Evolutionary conservation across 2,113 vertebrate species (phyloP), one percentile per base, ranked within the genome.

Genomic region (Manacus vitellinus): DNA sequence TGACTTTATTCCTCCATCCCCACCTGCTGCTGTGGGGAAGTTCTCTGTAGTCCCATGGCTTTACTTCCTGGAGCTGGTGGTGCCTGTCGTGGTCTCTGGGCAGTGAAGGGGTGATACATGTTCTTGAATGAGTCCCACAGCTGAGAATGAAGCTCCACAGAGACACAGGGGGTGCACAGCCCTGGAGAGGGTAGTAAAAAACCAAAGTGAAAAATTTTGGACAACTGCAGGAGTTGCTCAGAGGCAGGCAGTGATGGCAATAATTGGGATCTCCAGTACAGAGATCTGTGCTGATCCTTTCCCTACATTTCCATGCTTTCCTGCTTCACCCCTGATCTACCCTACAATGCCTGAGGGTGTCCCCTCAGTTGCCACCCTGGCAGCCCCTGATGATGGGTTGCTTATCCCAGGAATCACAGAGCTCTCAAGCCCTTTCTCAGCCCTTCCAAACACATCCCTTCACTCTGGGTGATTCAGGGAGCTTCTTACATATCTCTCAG

Each of bases 401-500:
- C 90, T 81, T 80, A 94, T 94, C 77, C 94, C 70, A 33, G 11
- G 24, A 95, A 76, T 94, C 94, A 92, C 65, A 76, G 74, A 78
- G 56, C 87, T 94, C 80, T 94, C 89, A 72, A 95, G 82, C 80
- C 49, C 47, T 70, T 79, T 86, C 67, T 33, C 62, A 59, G 94
- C 91, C 76, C 70, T 96, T 94, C 91, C 88, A 89, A 96, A 87
- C 55, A 83, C 61, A 85, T 91, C 46, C 55, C 52, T 89, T 92
- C 86, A 54, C 89, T 95, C 81, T 25, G 25, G 56, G 61, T 70
- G 85, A 90, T n/a, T 71, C 86, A 92, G 80, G 58, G 86, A 88
- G 83, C 86, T 94, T 79, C 94, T 96, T 93, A 81, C 91, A 95
- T 74, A 93, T 95, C 93, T 94, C 94, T 95, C 85, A 89, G 96